These are phyloP conservation scores for Knipowitschia caucasica DNA, from an alignment of 2,797 vertebrate species.

Conservation along the genomic window DNA sequence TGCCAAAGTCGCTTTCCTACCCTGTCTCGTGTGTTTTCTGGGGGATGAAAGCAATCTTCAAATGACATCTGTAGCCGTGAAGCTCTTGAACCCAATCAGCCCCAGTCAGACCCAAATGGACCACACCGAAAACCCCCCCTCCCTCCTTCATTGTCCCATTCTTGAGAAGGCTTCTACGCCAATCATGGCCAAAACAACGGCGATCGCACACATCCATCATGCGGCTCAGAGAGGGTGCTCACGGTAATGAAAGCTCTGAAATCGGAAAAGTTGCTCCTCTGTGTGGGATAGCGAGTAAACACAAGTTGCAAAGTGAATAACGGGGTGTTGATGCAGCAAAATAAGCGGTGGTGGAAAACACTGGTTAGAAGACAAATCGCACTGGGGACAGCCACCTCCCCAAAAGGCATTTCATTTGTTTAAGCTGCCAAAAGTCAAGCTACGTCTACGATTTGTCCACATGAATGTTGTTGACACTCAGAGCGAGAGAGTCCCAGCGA, in stretches of 20 bases:
- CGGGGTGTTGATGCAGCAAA: constrained; percentile 16
- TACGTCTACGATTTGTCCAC: constrained; percentile 21
- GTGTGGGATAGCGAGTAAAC: constrained; percentile 24
- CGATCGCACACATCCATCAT: constrained; percentile 45
- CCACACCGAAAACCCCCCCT: constrained; percentile 39
- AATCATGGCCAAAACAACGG: constrained; percentile 46
- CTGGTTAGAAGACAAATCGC: constrained; percentile 36
- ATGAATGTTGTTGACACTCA: constrained; percentile 22
- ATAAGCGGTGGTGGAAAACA: constrained; percentile 22
- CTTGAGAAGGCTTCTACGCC: constrained; percentile 54
- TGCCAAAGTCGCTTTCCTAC: constrained; percentile 51
- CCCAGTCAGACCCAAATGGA: constrained; percentile 63
- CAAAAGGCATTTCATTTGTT: constrained; percentile 40
- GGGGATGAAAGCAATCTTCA: constrained; percentile 66
- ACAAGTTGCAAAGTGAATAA: constrained; percentile 12
- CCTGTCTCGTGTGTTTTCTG: constrained; percentile 59
- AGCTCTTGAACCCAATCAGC: constrained; percentile 71
- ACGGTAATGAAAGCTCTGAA: constrained; percentile 30
- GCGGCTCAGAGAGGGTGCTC: constrained; percentile 10
- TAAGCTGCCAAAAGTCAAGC: constrained; percentile 34
- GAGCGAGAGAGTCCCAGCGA: constrained; percentile 16
- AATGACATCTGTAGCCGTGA: constrained; percentile 59
- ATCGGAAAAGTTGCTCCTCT: constrained; percentile 22
- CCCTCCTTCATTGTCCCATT: no score
- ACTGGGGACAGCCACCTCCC: constrained; percentile 19